Base-by-base conservation (phyloP, 1,140 invertebrate species). In the Euwallacea fornicatus region DNA sequence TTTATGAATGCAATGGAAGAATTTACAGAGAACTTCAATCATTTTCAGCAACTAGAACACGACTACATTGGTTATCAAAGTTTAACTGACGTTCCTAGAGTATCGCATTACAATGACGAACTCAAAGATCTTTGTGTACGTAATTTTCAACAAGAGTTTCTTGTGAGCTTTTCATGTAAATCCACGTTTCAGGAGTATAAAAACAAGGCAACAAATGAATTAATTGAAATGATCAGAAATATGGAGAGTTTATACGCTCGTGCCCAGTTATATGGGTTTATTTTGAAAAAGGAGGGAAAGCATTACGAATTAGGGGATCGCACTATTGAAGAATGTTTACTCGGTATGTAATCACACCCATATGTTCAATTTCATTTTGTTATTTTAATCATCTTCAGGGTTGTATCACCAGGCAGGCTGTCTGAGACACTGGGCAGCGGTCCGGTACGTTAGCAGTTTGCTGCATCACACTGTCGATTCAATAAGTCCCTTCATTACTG, bases 401-500 rank as follows among this genome's bases (percentile, higher is more conserved):
- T 43, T 72, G n/a, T 96, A 97, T 82, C 88, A 91, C 78, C 87
- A 90, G 76, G 94, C 96, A 16, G 96, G 96, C 16, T 89, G 90
- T 63, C 84, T 96, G 42, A 88, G 95, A 58, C 91, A 95, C 81
- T 99, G 97, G 97, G 90, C 91, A 69, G 93, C 93, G 46, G 95
- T 99, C 16, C 87, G 98, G 63, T 95, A 97, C 80, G 97, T 95
- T 78, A 96, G 95, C 47, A 94, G 93, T 77, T 85, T 98, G 59
- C 84, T 99, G 21, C 87, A 91, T 79, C 97, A 99, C 80, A 92
- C 95, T 61, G 97, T 99, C 3, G 97, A 99, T 83, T 97, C 94
- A 76, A 95, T 99, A 68, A 98, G 96, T 83, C 98, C 98, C 13
- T 98, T 97, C 78, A 96, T 99, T 67, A 99, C 98, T 41, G 93